Evolutionary conservation across 2,888 invertebrate genomes (phyloP), one percentile per base, ranked within the genome.

Genomic region (Acleris holmiana): DNA sequence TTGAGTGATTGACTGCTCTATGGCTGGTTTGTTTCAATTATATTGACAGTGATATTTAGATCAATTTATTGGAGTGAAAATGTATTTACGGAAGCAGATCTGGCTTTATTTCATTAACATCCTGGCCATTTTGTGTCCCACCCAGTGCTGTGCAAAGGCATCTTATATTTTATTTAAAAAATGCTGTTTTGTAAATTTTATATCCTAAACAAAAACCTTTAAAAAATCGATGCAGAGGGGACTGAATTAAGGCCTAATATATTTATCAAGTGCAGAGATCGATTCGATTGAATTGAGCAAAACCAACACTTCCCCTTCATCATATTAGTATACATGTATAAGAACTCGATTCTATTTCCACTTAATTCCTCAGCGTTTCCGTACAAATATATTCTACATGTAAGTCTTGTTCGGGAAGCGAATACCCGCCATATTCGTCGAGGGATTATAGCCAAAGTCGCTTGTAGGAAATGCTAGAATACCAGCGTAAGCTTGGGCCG

Each of bases 301-400:
- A 7, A 29, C 8, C 29, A 25, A 25, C 4, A 29, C 23, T 25
- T 56, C 25, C 23, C 17, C 46, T 25, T 35, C 21, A 19, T 48
- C 23, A 57, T 51, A 4, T 17, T 29, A 46, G 56, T 29, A 19
- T 21, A 18, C 15, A 35, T 29, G n/a, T 35, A 58, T 53, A 41
- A 48, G 48, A 63, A 59, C 58, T 25, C 47, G 23, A 64, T 23
- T 51, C 8, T 23, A 57, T 62, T 63, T 41, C 51, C 46, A 47
- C 47, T 57, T 23, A 35, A 53, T 58, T 58, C 57, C 57, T 40
- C n/a, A 25, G 40, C 47, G 48, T 58, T 64, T 58, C 53, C 58
- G 63, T 53, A 18, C 19, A 63, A 62, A 51, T 50, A 48, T 58
- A 41, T 48, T 19, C 48, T 54, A 48, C 41, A 18, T 53, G 21